Conservation (phyloP, 2,888 invertebrate genomes). For the Geotrupes spiniger region DNA sequence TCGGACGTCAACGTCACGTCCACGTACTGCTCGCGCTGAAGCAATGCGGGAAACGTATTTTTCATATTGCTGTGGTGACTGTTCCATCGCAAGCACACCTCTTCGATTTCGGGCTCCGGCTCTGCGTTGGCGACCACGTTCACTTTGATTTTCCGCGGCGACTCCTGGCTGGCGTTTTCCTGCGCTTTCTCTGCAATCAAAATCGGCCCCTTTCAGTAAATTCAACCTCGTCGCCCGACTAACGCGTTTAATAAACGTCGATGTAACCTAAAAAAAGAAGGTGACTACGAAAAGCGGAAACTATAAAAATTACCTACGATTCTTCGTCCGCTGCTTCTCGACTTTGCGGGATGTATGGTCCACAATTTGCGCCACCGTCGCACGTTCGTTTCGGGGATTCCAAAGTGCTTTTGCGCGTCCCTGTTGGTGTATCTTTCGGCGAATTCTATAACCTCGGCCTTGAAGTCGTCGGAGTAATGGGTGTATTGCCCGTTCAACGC, state of each 20-base stretch:
- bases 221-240: too few relatives aligned
- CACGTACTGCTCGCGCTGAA: constrained; percentile 54
- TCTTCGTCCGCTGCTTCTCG: constrained; percentile 3
- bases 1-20: constrained; percentile 58
- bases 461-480: constrained; percentile 32
- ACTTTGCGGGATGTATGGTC: constrained; percentile 14
- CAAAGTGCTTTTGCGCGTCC: constrained; percentile 38
- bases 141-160: too few relatives aligned
- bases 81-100: constrained; percentile 56
- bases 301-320: constrained; percentile 7
- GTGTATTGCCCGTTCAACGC: not conserved
- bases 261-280: too few relatives aligned
- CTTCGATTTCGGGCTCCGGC: constrained; percentile 27
- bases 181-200: not conserved
- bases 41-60: constrained; percentile 52
- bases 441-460: constrained; percentile 40
- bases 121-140: not conserved
- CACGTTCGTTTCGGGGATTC: constrained; percentile 42
- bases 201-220: not conserved
- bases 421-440: constrained; percentile 40
- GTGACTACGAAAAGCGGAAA: too few relatives aligned
- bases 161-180: too few relatives aligned
- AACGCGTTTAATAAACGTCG: too few relatives aligned
- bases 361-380: constrained; percentile 39
- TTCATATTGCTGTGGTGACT: constrained; percentile 57